Evolutionary conservation across 2,888 invertebrate species (phyloP).

Genomic region (Polia nebulosa): DNA sequence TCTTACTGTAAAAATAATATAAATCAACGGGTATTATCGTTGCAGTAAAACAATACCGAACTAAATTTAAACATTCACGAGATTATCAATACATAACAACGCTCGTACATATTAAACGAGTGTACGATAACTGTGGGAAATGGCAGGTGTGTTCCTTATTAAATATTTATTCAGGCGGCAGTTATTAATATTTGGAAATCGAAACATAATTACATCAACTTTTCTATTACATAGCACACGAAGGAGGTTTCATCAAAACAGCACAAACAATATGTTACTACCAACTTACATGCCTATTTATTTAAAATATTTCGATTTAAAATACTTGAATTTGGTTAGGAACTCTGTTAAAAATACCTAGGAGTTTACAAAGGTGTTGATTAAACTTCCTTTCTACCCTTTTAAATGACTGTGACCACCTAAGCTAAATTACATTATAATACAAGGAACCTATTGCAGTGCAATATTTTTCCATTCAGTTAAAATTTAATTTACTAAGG

Average conservation of each 20-base stretch:
- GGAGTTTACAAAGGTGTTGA: no score
- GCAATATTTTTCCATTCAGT: no score
- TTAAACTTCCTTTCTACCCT: no score
- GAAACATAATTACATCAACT: slow-evolving; percentile 24
- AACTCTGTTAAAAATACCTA: no score
- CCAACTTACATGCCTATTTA: no score
- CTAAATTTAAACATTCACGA: slow-evolving; percentile 27
- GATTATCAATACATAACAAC: slow-evolving; percentile 13
- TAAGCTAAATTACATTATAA: no score
- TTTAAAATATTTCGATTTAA: no score
- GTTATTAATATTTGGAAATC: slow-evolving; percentile 48
- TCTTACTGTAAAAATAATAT: not conserved
- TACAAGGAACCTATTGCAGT: no score
- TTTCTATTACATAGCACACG: not conserved
- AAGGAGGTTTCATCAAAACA: not conserved
- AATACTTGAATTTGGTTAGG: no score
- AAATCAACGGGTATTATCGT: slow-evolving; percentile 1
- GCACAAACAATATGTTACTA: no score
- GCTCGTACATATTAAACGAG: slow-evolving; percentile 14
- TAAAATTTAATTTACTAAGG: no score
- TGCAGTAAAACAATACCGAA: slow-evolving; percentile 14
- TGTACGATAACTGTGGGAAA: slow-evolving; percentile 38
- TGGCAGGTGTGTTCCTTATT: slow-evolving; percentile 27
- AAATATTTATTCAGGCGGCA: slow-evolving; percentile 28
- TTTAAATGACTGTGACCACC: no score